A percentile compares a stretch with the other conserved stretches of the same genome.
Evolutionary conservation across 2,888 invertebrate genomes (phyloP).

Genomic region (Euplagia quadripunctaria): DNA sequence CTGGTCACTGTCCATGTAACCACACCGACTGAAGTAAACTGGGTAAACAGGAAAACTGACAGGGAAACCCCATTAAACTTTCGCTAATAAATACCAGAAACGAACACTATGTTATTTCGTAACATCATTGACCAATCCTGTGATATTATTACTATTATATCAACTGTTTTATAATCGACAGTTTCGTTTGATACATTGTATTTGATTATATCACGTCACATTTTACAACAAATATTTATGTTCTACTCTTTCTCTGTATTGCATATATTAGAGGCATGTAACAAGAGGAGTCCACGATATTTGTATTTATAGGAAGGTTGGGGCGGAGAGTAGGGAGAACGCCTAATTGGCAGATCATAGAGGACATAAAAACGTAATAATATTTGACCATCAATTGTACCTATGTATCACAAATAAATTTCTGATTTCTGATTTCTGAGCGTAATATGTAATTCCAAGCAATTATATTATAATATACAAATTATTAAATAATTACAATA

Average conservation of each 20-base stretch:
- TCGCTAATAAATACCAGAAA: slow-evolving; percentile 3
- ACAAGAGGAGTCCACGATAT: neutral
- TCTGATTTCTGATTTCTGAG: too few relatives aligned
- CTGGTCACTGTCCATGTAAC: neutral
- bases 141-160: neutral
- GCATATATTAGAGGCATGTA: neutral
- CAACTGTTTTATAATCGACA: slow-evolving; percentile 1
- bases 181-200: slow-evolving; percentile 7
- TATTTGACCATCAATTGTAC: too few relatives aligned
- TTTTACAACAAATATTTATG: neutral
- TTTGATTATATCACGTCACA: neutral
- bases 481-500: too few relatives aligned
- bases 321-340: neutral
- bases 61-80: neutral
- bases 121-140: slow-evolving; percentile 6
- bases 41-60: slow-evolving; percentile 1
- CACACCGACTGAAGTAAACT: neutral
- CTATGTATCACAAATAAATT: too few relatives aligned
- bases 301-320: neutral
- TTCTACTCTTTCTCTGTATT: neutral
- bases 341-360: too few relatives aligned
- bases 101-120: neutral
- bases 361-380: too few relatives aligned
- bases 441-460: too few relatives aligned
- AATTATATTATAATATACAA: too few relatives aligned